These are phyloP conservation scores for Ianthella basta DNA, from an alignment of 37 sponge, comb jelly and placozoan species.

Conservation along the genomic window DNA sequence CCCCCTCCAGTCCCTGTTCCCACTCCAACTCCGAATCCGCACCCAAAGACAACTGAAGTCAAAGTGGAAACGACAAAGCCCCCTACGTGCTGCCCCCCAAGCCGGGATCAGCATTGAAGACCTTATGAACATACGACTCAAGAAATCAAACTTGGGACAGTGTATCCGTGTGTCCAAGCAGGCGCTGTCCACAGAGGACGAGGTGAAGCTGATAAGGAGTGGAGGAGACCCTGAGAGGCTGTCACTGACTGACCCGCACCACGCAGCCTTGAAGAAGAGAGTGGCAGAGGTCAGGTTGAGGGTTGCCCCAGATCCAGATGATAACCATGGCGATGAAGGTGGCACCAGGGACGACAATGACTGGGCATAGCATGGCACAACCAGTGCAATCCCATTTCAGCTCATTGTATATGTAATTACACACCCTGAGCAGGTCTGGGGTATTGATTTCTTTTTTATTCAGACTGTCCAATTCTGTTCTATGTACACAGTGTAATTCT, in stretches of 20 bases:
- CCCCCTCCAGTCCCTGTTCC: constrained; percentile 42
- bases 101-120: constrained; percentile 26
- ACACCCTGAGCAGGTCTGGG: no score
- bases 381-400: no score
- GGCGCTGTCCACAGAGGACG: constrained; percentile 10
- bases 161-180: not conserved
- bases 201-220: constrained; percentile 22
- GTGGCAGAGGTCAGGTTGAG: not conserved
- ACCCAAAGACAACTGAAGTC: not conserved
- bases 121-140: constrained; percentile 37
- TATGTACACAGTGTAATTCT: no score
- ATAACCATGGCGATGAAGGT: not conserved
- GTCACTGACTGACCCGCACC: constrained; percentile 16
- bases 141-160: constrained; percentile 23
- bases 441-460: no score
- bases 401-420: no score
- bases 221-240: constrained; percentile 20
- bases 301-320: constrained; percentile 11
- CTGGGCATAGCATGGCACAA: not conserved
- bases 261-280: not conserved
- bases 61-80: not conserved
- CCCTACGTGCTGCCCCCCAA: not conserved
- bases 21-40: not conserved
- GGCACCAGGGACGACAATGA: not conserved
- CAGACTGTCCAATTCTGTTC: no score